Conservation (phyloP, 2,797 vertebrate species). For the Sebastes wilsoni region DNA sequence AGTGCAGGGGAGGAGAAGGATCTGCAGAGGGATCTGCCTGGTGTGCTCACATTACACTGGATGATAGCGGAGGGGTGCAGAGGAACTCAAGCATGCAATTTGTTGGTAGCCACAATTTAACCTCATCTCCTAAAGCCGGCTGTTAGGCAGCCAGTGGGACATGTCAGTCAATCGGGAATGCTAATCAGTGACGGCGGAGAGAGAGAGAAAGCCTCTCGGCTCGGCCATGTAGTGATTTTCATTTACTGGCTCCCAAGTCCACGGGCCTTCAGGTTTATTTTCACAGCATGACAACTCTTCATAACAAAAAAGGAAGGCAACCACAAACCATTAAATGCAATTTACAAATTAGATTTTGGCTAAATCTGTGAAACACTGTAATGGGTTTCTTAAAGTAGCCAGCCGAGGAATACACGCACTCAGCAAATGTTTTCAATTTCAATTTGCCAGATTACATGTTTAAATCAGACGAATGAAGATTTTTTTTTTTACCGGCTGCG, state of each 20-base stretch:
- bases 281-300: conserved; percentile 75
- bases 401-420: conserved; percentile 50
- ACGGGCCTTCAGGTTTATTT: conserved; percentile 83
- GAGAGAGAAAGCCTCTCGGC: conserved; percentile 39
- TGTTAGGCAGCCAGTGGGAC: conserved; percentile 73
- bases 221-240: conserved; percentile 75
- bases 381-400: conserved; percentile 50
- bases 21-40: conserved; percentile 74
- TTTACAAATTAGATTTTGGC: conserved; percentile 77
- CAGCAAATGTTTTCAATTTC: conserved; percentile 68
- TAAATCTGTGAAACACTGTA: conserved; percentile 67
- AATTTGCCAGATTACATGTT: conserved; percentile 60
- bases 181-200: conserved; percentile 71
- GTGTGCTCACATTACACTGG: conserved; percentile 81
- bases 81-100: conserved; percentile 83
- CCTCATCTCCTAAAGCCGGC: conserved; percentile 78
- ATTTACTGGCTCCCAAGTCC: conserved; percentile 65
- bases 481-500: not conserved
- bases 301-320: conserved; percentile 71
- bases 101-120: conserved; percentile 84
- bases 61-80: conserved; percentile 75
- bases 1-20: conserved; percentile 62
- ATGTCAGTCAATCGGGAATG: conserved; percentile 79
- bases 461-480: conserved; percentile 14
- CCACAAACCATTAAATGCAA: conserved; percentile 76